These are phyloP conservation scores for Trachythela sp. DNA, from an alignment of 64 coral and sea anemone genomes.

Conservation along the genomic window DNA sequence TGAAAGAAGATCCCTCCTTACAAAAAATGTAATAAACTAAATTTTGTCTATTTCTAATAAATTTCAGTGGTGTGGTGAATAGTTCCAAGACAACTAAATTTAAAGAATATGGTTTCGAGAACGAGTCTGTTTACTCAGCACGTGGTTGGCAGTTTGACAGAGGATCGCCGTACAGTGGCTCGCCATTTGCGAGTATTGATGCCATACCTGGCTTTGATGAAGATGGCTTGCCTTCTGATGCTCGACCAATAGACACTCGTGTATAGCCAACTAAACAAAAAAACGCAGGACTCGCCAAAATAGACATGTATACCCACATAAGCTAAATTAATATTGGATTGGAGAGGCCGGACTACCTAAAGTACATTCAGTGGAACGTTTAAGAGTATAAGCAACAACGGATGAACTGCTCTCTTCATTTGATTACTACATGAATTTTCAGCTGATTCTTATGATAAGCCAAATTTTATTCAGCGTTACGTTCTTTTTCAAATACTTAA, in stretches of 20 bases:
- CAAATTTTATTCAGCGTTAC: no score
- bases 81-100: background rate
- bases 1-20: no score
- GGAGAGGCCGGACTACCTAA: background rate
- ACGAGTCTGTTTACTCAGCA: background rate
- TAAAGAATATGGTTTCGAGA: background rate
- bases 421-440: no score
- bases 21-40: no score
- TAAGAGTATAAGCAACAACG: no score
- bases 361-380: no score
- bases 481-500: no score
- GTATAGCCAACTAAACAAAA: background rate
- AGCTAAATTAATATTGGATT: background rate
- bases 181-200: background rate
- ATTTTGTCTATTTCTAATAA: background rate
- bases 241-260: background rate
- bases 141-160: background rate
- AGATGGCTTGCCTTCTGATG: background rate
- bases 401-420: no score
- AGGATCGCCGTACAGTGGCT: background rate
- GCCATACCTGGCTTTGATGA: slow-evolving; percentile 20
- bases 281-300: background rate
- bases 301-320: background rate
- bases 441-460: no score
- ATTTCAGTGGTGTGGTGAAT: background rate